Percentiles rank a stretch among this genome's conserved stretches.
These are phyloP conservation scores for Plagodis pulveraria DNA, from an alignment of 2,888 invertebrate species.

Conservation along the genomic window DNA sequence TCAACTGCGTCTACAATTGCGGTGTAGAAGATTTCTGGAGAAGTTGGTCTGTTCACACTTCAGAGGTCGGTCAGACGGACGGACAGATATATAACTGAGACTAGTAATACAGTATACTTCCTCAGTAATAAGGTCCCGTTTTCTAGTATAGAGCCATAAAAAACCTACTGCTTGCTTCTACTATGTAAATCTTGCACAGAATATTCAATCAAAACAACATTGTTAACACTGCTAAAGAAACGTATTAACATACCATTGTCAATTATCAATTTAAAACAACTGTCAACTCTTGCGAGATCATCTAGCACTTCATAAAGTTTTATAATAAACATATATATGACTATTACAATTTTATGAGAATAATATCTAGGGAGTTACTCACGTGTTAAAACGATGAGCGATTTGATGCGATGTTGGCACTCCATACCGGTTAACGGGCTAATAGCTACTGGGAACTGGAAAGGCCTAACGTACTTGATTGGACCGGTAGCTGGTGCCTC, in stretches of 20 bases:
- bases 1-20: no score
- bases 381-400: slow-evolving; percentile 76
- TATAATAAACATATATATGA: not conserved
- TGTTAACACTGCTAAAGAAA: not conserved
- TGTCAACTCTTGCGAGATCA: not conserved
- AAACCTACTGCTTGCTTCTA: no score
- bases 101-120: no score
- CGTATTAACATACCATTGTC: not conserved
- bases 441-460: slow-evolving; percentile 43
- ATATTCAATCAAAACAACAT: not conserved
- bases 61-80: no score
- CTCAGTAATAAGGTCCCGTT: no score
- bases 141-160: no score
- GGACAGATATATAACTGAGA: no score
- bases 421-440: slow-evolving; percentile 61
- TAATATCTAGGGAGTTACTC: slow-evolving; percentile 45
- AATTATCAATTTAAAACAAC: not conserved
- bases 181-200: no score
- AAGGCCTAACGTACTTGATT: slow-evolving; percentile 7
- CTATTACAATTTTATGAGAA: not conserved
- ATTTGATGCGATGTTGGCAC: slow-evolving; percentile 50
- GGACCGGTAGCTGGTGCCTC: slow-evolving; percentile 13
- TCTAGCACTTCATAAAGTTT: slow-evolving; percentile 3
- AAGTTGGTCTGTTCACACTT: no score
- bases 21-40: no score